phyloP scores from a whole-genome alignment of 2,113 vertebrate genomes.

The Cyphomyrus plagiostoma region DNA sequence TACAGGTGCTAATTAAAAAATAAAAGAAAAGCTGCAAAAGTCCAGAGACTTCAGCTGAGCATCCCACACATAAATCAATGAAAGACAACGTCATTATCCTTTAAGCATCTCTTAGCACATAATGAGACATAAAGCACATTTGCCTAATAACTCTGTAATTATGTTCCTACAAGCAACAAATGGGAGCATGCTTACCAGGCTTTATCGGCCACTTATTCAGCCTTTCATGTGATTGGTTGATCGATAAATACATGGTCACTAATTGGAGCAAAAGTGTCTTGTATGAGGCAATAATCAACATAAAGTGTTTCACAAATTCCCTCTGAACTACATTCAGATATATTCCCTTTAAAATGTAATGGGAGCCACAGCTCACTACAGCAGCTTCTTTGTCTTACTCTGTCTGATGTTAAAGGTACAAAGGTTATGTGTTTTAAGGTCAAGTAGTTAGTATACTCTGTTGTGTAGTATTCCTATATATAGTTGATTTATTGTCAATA shows the following conservation, averaged over 20 bases:
- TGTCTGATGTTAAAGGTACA: neutral
- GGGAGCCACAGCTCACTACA: neutral
- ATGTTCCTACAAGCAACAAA: neutral
- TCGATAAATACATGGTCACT: neutral
- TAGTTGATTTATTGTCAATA: neutral
- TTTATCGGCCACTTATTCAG: neutral
- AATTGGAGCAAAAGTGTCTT: neutral
- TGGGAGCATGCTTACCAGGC: neutral
- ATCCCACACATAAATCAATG: neutral
- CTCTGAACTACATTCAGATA: neutral
- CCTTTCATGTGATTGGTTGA: neutral
- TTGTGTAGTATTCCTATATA: neutral
- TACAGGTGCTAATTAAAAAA: neutral
- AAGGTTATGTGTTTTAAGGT: neutral
- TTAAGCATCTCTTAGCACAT: neutral
- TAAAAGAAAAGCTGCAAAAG: neutral
- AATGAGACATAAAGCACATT: neutral
- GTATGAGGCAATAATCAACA: neutral
- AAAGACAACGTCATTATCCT: neutral
- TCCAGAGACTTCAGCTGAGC: neutral
- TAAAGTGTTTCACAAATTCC: neutral
- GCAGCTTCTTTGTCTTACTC: neutral
- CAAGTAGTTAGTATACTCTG: neutral
- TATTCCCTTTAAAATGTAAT: neutral
- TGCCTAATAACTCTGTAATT: neutral